Conservation (phyloP, 2,888 invertebrate genomes). For the Petrolisthes manimaculis region DNA sequence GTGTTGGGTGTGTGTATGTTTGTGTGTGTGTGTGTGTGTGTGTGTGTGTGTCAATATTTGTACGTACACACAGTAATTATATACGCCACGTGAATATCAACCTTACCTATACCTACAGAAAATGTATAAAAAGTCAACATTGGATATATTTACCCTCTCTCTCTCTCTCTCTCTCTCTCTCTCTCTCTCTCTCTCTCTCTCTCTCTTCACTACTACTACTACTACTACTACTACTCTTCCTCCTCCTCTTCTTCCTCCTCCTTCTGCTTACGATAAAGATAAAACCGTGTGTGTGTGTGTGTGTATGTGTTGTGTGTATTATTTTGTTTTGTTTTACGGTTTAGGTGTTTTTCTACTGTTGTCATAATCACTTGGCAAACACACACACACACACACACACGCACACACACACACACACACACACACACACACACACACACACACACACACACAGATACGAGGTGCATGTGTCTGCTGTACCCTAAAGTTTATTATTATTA, state of each 20-base stretch:
- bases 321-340: background rate
- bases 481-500: no score
- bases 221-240: no score
- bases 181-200: background rate
- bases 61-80: background rate
- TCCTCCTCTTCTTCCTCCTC: no score
- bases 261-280: background rate
- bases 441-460: conserved; percentile 14
- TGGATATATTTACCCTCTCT: background rate
- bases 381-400: conserved; percentile 27
- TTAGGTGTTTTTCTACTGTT: no score
- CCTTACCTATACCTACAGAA: background rate
- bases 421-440: conserved; percentile 5
- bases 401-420: conserved; percentile 8
- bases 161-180: conserved; percentile 10
- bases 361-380: background rate
- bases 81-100: background rate
- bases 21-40: no score
- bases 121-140: background rate
- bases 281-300: background rate
- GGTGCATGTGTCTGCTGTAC: no score
- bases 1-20: no score
- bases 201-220: background rate
- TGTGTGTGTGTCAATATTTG: background rate
- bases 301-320: no score